These are phyloP conservation scores for Tachyglossus aculeatus DNA, from an alignment of 2,797 vertebrate species.

Conservation along the genomic window DNA sequence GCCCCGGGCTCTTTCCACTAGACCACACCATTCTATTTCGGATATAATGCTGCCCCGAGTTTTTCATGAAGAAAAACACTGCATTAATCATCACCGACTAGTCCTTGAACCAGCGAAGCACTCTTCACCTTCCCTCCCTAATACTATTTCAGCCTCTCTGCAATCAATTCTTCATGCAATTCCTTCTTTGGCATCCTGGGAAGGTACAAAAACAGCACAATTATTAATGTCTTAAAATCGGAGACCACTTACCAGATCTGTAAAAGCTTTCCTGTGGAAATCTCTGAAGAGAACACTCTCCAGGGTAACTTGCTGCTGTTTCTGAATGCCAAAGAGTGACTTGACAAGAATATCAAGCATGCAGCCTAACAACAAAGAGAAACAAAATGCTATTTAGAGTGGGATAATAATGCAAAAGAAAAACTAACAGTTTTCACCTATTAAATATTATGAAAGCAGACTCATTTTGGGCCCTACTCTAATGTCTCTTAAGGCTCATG, in stretches of 20 bases:
- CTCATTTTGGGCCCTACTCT: conserved; percentile 28
- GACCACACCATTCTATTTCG: neutral
- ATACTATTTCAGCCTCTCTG: neutral
- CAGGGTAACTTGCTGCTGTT: conserved; percentile 19
- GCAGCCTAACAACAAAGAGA: conserved; percentile 40
- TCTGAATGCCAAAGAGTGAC: conserved; percentile 38
- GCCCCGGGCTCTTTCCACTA: neutral
- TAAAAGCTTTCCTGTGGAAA: conserved; percentile 48
- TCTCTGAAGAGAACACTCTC: conserved; percentile 48
- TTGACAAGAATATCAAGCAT: conserved; percentile 44
- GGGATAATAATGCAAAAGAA: conserved; percentile 39
- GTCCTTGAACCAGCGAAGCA: neutral
- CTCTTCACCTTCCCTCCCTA: neutral
- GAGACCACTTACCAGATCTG: conserved; percentile 38
- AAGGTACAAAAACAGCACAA: conserved; percentile 23
- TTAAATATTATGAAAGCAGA: conserved; percentile 51
- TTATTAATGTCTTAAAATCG: conserved; percentile 36
- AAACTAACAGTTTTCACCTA: conserved; percentile 35
- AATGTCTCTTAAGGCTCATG: conserved; percentile 21
- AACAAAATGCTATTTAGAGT: conserved; percentile 31
- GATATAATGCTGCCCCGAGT: neutral
- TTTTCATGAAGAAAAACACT: neutral
- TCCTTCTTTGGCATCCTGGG: conserved; percentile 2
- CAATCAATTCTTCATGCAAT: neutral
- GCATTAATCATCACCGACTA: neutral